Percentiles rank a stretch among this genome's conserved stretches.
Conservation (phyloP, 2,888 invertebrate species). For the Heliconius sara region DNA sequence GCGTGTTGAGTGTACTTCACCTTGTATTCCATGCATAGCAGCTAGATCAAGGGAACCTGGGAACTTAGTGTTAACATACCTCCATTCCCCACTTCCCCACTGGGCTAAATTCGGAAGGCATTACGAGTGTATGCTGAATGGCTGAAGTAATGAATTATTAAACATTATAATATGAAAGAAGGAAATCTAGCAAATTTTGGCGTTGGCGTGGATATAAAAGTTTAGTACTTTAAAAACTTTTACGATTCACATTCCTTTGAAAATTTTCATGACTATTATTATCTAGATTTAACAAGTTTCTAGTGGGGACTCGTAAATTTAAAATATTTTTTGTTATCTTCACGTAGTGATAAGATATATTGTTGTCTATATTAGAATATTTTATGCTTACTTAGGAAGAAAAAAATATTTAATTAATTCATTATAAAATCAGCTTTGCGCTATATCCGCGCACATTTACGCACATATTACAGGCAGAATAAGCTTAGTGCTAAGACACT, state of each 20-base stretch:
- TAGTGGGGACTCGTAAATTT: slow-evolving; percentile 16
- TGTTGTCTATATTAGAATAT: neutral
- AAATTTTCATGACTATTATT: slow-evolving; percentile 40
- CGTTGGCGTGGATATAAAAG: slow-evolving; percentile 17
- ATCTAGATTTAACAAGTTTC: slow-evolving; percentile 33
- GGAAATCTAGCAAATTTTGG: slow-evolving; percentile 14
- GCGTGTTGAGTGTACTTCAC: no score
- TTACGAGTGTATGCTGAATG: no score
- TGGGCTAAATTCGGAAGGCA: no score
- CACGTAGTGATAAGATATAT: neutral
- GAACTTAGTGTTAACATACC: no score
- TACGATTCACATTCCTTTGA: slow-evolving; percentile 40
- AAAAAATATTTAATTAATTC: neutral
- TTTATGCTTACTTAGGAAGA: neutral
- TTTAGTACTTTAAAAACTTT: slow-evolving; percentile 40
- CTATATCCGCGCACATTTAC: no score
- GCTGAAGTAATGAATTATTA: neutral
- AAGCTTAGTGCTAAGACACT: no score
- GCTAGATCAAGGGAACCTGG: no score
- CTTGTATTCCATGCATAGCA: no score
- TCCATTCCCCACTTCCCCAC: no score
- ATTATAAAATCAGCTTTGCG: no score
- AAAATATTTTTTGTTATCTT: neutral
- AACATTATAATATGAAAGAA: slow-evolving; percentile 10
- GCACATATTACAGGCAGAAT: no score